Evolutionary conservation across 2,113 vertebrate genomes (phyloP).

Genomic region (Rhagologus leucostigma): DNA sequence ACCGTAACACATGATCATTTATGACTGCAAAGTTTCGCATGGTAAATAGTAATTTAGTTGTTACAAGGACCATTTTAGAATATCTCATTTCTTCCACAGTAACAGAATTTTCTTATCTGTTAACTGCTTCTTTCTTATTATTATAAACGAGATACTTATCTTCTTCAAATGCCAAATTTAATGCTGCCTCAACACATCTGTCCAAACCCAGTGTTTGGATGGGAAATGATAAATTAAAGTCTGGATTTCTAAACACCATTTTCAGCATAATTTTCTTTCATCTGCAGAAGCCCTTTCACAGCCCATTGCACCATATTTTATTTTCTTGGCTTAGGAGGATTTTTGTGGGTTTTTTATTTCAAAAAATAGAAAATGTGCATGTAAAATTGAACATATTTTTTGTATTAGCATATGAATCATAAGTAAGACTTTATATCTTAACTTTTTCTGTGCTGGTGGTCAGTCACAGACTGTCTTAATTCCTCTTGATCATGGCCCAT

Average conservation of each 20-base stretch:
- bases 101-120: neutral
- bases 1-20: neutral
- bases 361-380: neutral
- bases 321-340: neutral
- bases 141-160: neutral
- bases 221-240: neutral
- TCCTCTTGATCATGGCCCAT: neutral
- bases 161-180: neutral
- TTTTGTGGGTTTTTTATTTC: neutral
- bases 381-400: neutral
- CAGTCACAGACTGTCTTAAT: neutral
- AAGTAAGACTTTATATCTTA: neutral
- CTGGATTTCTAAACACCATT: neutral
- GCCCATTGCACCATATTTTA: neutral
- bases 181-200: neutral
- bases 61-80: neutral
- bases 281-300: neutral
- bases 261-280: neutral
- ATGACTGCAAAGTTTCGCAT: neutral
- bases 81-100: neutral
- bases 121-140: neutral
- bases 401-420: neutral
- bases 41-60: neutral
- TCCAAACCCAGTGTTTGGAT: neutral
- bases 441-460: neutral